Conservation (phyloP, 2,888 invertebrate genomes). For the Liodrosophila aerea region DNA sequence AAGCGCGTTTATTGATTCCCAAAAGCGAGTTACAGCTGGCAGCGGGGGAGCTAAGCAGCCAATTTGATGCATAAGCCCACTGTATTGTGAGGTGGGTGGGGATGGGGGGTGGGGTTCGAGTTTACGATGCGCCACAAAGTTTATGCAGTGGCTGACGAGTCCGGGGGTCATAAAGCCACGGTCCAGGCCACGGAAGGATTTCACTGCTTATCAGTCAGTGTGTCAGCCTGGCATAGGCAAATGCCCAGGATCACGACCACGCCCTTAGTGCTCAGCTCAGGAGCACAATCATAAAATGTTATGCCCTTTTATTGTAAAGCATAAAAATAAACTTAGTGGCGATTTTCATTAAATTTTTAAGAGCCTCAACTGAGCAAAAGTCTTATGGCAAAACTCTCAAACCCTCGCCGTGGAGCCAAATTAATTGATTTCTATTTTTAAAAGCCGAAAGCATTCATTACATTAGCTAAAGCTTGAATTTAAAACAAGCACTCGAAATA, state of each 20-base stretch:
- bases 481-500: constrained; percentile 30
- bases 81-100: neutral
- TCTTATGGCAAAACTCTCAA: too few relatives aligned
- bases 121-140: constrained; percentile 70
- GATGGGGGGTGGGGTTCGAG: constrained; percentile 1
- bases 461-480: constrained; percentile 36
- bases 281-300: constrained; percentile 44
- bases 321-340: constrained; percentile 64
- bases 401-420: constrained; percentile 24
- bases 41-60: constrained; percentile 52
- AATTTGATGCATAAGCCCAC: constrained; percentile 58
- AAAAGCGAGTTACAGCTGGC: constrained; percentile 1
- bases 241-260: constrained; percentile 39
- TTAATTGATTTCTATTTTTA: constrained; percentile 59
- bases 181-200: constrained; percentile 53
- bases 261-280: too few relatives aligned
- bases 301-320: constrained; percentile 60
- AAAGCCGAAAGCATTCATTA: constrained; percentile 31
- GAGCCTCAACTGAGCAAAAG: constrained; percentile 13
- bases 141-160: constrained; percentile 63
- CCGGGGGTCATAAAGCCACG: constrained; percentile 50
- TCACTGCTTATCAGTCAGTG: constrained; percentile 56
- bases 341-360: constrained; percentile 67
- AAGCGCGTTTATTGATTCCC: constrained; percentile 67
- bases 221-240: constrained; percentile 33